phyloP scores from a whole-genome alignment of 1,140 invertebrate genomes.

The Cherax quadricarinatus region DNA sequence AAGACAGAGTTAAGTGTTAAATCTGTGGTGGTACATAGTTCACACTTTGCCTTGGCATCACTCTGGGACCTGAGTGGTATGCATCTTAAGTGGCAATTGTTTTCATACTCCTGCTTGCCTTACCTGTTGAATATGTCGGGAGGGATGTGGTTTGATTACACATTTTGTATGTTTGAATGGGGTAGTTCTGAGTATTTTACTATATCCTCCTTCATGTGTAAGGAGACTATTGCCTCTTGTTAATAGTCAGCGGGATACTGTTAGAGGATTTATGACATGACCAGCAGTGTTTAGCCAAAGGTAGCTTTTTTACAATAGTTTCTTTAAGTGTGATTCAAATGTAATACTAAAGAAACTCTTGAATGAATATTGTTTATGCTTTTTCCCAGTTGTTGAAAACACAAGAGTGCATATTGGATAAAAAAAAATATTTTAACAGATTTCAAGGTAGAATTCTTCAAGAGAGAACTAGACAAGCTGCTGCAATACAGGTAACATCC shows the following conservation, averaged over 20 bases:
- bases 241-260: constrained; percentile 42
- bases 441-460: no score
- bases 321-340: constrained; percentile 29
- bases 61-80: constrained; percentile 34
- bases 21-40: constrained; percentile 24
- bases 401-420: no score
- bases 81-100: constrained; percentile 53
- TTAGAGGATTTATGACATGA: constrained; percentile 44
- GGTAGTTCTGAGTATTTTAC: constrained; percentile 8
- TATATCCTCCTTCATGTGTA: constrained; percentile 10
- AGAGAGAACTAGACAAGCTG: no score
- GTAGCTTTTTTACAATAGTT: constrained; percentile 41
- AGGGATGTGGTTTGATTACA: constrained; percentile 46
- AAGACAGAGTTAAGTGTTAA: constrained; percentile 28
- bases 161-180: constrained; percentile 39
- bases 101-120: constrained; percentile 66
- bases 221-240: constrained; percentile 11
- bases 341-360: not conserved
- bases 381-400: no score
- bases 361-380: not conserved
- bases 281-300: constrained; percentile 31
- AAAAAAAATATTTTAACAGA: no score
- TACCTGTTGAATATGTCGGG: constrained; percentile 42
- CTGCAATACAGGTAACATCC: no score
- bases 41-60: constrained; percentile 44